These are phyloP conservation scores for Drosophila meridionalis DNA, from an alignment of 2,888 invertebrate species.

Conservation along the genomic window DNA sequence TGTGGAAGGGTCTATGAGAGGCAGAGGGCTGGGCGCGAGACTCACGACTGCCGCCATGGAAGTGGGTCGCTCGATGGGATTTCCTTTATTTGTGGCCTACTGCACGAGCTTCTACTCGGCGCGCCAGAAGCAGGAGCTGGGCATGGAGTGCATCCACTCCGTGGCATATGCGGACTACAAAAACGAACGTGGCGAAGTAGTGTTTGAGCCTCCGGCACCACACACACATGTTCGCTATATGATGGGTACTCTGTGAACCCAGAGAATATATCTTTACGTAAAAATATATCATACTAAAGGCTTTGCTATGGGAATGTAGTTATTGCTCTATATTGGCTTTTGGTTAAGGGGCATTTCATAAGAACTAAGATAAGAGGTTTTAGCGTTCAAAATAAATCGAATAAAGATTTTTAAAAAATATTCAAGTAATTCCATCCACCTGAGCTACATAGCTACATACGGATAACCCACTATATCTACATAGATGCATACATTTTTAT, in stretches of 20 bases:
- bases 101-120: not conserved
- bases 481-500: too few relatives aligned
- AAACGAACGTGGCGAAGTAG: constrained; percentile 38
- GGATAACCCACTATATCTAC: too few relatives aligned
- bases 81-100: not conserved
- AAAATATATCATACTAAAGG: too few relatives aligned
- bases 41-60: not conserved
- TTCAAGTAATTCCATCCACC: too few relatives aligned
- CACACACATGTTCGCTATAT: constrained; percentile 38
- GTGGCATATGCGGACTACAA: constrained; percentile 38
- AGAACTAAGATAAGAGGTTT: too few relatives aligned
- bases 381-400: too few relatives aligned
- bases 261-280: not conserved
- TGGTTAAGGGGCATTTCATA: too few relatives aligned
- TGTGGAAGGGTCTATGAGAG: constrained; percentile 33
- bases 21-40: constrained; percentile 53
- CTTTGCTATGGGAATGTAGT: too few relatives aligned
- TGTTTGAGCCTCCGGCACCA: constrained; percentile 57
- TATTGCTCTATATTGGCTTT: too few relatives aligned
- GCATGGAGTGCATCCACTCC: constrained; percentile 50
- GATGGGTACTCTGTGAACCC: constrained; percentile 8
- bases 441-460: too few relatives aligned
- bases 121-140: constrained; percentile 52
- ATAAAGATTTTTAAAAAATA: too few relatives aligned
- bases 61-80: not conserved